These are phyloP conservation scores for Oryctolagus cuniculus DNA, from an alignment of 2,113 vertebrate species.

Conservation along the genomic window DNA sequence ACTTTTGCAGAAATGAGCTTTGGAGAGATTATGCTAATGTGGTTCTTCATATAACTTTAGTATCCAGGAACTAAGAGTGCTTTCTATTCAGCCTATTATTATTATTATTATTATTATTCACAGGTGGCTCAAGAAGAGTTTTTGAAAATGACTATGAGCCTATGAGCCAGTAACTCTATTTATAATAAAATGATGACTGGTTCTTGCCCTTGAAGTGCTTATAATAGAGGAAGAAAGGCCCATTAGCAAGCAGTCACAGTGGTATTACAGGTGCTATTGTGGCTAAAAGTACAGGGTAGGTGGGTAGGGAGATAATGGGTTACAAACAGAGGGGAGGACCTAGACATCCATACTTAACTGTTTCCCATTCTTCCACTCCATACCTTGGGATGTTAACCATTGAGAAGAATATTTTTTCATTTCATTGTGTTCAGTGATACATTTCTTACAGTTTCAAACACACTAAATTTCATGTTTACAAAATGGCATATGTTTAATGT, in stretches of 20 bases:
- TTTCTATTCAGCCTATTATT: background rate
- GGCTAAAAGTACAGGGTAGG: background rate
- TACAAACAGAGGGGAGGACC: background rate
- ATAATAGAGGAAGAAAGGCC: background rate
- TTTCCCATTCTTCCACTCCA: background rate
- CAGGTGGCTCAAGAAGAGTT: background rate
- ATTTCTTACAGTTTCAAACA: background rate
- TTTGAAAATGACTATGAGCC: background rate
- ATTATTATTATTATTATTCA: constrained; percentile 11
- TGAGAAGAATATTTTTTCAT: constrained; percentile 9
- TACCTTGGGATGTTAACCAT: background rate
- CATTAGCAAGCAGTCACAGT: background rate
- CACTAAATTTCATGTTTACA: background rate
- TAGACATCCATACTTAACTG: background rate
- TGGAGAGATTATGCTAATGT: background rate
- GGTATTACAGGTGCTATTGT: background rate
- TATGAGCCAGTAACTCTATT: background rate
- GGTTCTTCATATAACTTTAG: background rate
- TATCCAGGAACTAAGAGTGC: background rate
- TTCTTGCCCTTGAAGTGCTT: background rate
- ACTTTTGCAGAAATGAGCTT: background rate
- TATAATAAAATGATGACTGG: background rate
- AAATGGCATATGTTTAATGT: constrained; percentile 4
- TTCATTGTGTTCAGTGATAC: background rate
- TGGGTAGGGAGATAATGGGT: background rate